phyloP scores from a whole-genome alignment of 2,888 invertebrate genomes.

The Tenodera sinensis region DNA sequence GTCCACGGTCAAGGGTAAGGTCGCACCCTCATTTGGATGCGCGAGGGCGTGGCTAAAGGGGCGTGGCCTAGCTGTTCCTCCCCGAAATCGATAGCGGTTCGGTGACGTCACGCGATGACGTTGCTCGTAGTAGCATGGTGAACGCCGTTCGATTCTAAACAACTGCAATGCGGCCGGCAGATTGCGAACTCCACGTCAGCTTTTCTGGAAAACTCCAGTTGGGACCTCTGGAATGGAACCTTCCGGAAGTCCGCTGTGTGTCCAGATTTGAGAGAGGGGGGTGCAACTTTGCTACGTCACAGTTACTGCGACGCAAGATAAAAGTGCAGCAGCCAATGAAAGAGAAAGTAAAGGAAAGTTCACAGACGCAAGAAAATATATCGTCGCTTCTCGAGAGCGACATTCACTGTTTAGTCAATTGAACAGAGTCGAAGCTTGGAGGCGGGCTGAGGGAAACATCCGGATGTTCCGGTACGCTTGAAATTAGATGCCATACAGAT shows the following conservation, averaged over 20 bases:
- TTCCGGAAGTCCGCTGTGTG: neutral
- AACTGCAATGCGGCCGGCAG: neutral
- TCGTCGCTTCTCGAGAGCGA: neutral
- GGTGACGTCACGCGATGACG: neutral
- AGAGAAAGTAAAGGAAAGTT: neutral
- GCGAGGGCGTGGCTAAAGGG: constrained; percentile 7
- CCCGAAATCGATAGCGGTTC: neutral
- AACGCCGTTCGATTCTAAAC: neutral
- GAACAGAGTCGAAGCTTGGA: too few relatives aligned
- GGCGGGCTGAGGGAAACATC: too few relatives aligned
- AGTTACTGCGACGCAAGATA: neutral
- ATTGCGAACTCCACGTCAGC: neutral
- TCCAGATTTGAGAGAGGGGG: neutral
- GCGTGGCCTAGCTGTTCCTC: neutral
- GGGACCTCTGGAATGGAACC: neutral
- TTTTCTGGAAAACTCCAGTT: neutral
- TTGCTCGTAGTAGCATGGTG: neutral
- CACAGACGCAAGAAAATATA: neutral
- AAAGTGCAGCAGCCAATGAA: neutral
- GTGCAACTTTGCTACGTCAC: neutral
- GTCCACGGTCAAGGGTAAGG: constrained; percentile 15
- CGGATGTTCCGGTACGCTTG: too few relatives aligned
- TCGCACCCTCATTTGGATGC: neutral
- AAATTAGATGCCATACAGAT: too few relatives aligned
- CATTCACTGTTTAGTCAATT: neutral